These are phyloP conservation scores for Scaptomyza montana DNA, from an alignment of 1,140 invertebrate species.

Conservation along the genomic window DNA sequence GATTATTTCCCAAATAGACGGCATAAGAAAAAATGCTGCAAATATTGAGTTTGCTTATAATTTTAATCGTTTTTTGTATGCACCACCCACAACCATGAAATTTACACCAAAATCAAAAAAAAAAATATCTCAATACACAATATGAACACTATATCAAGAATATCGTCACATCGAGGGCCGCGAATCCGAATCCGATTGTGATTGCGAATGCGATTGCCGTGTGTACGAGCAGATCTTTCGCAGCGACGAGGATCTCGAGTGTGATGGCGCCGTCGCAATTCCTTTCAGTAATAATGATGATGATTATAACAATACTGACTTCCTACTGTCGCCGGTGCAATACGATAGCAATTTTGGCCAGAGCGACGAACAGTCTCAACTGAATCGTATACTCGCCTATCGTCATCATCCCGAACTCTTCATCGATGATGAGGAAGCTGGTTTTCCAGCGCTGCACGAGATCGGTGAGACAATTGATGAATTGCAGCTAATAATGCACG, in stretches of 20 bases:
- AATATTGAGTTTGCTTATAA: constrained; percentile 69
- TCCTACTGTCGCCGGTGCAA: constrained; percentile 5
- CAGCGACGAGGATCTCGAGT: constrained; percentile 69
- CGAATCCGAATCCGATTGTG: constrained; percentile 44
- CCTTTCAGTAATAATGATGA: constrained; percentile 31
- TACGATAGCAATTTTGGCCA: constrained; percentile 65
- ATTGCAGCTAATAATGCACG: constrained; percentile 82
- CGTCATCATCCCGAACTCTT: constrained; percentile 74
- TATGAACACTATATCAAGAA: constrained; percentile 47
- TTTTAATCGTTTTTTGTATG: constrained; percentile 55
- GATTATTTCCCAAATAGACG: constrained; percentile 83
- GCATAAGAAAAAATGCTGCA: constrained; percentile 78
- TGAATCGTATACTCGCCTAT: constrained; percentile 76
- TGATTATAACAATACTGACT: background rate
- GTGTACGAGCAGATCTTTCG: constrained; percentile 69
- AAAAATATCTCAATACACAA: constrained; percentile 17
- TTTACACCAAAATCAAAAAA: constrained; percentile 26
- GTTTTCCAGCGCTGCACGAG: constrained; percentile 79
- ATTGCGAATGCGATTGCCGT: constrained; percentile 65
- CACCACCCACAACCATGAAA: constrained; percentile 21
- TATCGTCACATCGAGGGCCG: constrained; percentile 79
- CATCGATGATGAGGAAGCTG: constrained; percentile 78
- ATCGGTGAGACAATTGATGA: constrained; percentile 84
- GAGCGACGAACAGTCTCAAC: constrained; percentile 60
- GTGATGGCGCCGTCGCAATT: constrained; percentile 46